Percentiles rank a stretch among this genome's conserved stretches.
phyloP scores from a whole-genome alignment of 2,113 vertebrate genomes.

The Manacus vitellinus region DNA sequence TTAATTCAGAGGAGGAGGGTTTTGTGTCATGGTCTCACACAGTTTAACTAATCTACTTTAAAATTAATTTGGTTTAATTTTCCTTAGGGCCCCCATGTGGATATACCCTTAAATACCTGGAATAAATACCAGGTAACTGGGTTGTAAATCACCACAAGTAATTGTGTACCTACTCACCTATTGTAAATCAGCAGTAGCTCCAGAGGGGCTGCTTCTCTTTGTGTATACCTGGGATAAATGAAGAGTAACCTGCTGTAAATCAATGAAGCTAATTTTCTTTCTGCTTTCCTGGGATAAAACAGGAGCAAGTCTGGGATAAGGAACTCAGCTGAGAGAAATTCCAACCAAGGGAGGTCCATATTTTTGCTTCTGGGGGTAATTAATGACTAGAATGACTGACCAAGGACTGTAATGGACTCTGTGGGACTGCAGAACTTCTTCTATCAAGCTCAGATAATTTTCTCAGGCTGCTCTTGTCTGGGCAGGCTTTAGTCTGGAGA shows the following conservation, averaged over 20 bases:
- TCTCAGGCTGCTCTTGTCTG: not conserved
- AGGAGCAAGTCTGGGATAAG: not conserved
- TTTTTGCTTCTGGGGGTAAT: not conserved
- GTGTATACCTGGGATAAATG: conserved; percentile 24
- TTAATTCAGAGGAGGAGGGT: conserved; percentile 2
- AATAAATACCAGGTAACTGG: conserved; percentile 46
- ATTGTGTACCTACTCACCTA: conserved; percentile 45
- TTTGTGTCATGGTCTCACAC: conserved; percentile 35
- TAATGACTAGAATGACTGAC: not conserved
- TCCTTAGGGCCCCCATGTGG: conserved; percentile 49
- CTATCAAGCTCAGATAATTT: not conserved
- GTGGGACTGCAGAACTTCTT: not conserved
- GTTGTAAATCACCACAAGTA: conserved; percentile 58
- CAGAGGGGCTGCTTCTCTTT: conserved; percentile 24
- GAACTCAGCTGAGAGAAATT: not conserved
- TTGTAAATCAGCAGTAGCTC: conserved; percentile 56
- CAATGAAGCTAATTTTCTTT: conserved; percentile 55
- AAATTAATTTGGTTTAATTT: conserved; percentile 69
- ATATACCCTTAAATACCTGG: conserved; percentile 48
- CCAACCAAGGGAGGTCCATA: not conserved
- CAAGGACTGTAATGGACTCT: not conserved
- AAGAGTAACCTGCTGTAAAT: conserved; percentile 41
- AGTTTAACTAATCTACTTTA: conserved; percentile 59
- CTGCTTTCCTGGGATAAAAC: conserved; percentile 8
- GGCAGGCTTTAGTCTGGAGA: not conserved